These are phyloP conservation scores for Strix uralensis DNA, from an alignment of 2,113 vertebrate genomes.

Conservation along the genomic window DNA sequence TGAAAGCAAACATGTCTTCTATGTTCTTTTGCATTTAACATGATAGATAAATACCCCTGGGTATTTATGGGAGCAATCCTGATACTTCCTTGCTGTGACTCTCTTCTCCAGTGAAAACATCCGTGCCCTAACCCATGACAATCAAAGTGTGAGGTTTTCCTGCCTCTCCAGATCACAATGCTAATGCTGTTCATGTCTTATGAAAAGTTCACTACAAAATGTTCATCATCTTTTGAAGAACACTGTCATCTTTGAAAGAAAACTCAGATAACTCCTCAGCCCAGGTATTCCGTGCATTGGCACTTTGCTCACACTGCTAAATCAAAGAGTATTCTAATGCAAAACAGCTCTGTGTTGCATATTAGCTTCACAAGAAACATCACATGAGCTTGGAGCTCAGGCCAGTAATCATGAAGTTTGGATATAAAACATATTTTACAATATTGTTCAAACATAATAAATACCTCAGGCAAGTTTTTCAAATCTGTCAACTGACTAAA, in stretches of 20 bases:
- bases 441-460: slow-evolving; percentile 45
- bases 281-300: slow-evolving; percentile 2
- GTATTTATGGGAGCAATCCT: background rate
- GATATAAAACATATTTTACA: slow-evolving; percentile 22
- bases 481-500: slow-evolving; percentile 1
- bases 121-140: background rate
- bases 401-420: background rate
- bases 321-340: slow-evolving; percentile 20
- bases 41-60: background rate
- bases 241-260: background rate
- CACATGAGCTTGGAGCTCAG: background rate
- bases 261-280: background rate
- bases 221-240: background rate
- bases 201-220: background rate
- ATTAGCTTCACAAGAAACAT: slow-evolving; percentile 17
- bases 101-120: background rate
- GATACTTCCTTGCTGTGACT: background rate
- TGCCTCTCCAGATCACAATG: background rate
- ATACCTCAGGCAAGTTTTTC: slow-evolving; percentile 13
- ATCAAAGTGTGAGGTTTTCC: background rate
- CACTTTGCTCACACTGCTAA: background rate
- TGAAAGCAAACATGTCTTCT: background rate
- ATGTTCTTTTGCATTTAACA: background rate
- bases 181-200: background rate
- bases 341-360: background rate